Evolutionary conservation across 2,113 vertebrate genomes (phyloP).

Genomic region (Nothocercus nigrocapillus): DNA sequence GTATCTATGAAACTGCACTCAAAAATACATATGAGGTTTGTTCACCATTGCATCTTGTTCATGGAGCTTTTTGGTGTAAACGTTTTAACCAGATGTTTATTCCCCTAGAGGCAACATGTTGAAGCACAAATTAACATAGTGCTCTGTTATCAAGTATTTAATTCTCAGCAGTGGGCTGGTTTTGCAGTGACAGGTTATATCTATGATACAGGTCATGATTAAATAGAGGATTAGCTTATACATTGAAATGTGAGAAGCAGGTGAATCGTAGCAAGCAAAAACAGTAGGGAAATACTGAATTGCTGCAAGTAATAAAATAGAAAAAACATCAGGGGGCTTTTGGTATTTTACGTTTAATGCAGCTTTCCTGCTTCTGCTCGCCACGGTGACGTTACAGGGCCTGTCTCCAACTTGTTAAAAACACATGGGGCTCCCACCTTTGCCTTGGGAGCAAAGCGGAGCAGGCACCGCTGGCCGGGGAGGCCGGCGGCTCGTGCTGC

Average conservation of each 20-base stretch:
- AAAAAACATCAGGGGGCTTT: neutral
- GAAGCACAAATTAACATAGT: slow-evolving; percentile 68
- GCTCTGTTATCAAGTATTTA: slow-evolving; percentile 74
- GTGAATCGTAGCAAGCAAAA: neutral
- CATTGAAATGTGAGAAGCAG: neutral
- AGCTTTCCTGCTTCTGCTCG: neutral
- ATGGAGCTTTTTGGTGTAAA: slow-evolving; percentile 71
- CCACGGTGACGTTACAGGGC: neutral
- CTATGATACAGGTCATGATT: slow-evolving; percentile 18
- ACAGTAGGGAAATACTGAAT: neutral
- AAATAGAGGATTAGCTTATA: neutral
- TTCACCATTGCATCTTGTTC: slow-evolving; percentile 58
- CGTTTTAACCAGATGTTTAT: slow-evolving; percentile 73
- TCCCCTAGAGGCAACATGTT: slow-evolving; percentile 58
- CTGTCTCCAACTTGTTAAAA: neutral
- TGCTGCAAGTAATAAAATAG: neutral
- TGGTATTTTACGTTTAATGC: neutral
- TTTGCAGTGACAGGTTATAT: slow-evolving; percentile 21
- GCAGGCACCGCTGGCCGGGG: neutral
- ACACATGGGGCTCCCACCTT: neutral
- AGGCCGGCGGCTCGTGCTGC: too few relatives aligned
- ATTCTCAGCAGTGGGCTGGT: slow-evolving; percentile 56
- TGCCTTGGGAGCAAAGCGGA: neutral
- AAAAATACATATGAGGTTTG: slow-evolving; percentile 37
- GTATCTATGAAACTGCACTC: slow-evolving; percentile 12